Percentiles rank a stretch among this genome's conserved stretches.
phyloP scores from a whole-genome alignment of 2,797 vertebrate species.

The Cetoscarus ocellatus region DNA sequence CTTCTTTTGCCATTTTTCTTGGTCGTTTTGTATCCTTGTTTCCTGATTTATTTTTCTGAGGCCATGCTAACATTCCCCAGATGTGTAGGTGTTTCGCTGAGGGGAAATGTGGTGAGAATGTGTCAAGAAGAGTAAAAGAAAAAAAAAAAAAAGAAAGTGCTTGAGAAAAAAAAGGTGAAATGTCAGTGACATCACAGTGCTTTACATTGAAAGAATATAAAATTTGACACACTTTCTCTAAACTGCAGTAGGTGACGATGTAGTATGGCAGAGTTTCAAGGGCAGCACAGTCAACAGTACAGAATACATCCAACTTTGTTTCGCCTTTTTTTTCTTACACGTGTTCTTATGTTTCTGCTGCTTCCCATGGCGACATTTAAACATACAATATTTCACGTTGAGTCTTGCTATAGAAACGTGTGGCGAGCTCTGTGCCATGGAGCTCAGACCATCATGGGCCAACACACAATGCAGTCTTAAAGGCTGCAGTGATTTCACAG shows the following conservation, averaged over 20 bases:
- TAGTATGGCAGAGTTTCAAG: slow-evolving; percentile 48
- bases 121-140: slow-evolving; percentile 33
- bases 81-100: slow-evolving; percentile 67
- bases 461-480: slow-evolving; percentile 61
- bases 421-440: slow-evolving; percentile 28
- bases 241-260: slow-evolving; percentile 20
- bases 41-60: slow-evolving; percentile 72
- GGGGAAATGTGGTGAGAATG: slow-evolving; percentile 48
- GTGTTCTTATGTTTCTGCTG: slow-evolving; percentile 31
- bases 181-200: slow-evolving; percentile 37
- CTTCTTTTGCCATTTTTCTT: slow-evolving; percentile 40
- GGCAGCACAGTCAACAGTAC: slow-evolving; percentile 22
- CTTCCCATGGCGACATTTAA: slow-evolving; percentile 58
- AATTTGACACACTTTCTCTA: slow-evolving; percentile 59
- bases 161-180: slow-evolving; percentile 18
- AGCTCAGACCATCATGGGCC: slow-evolving; percentile 33
- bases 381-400: slow-evolving; percentile 64
- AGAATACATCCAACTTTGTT: slow-evolving; percentile 30
- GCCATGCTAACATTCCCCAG: slow-evolving; percentile 70
- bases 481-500: slow-evolving; percentile 66
- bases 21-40: slow-evolving; percentile 56
- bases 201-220: slow-evolving; percentile 53
- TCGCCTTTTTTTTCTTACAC: slow-evolving; percentile 16
- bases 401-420: slow-evolving; percentile 58
- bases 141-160: slow-evolving; percentile 16